A percentile compares a stretch with the other conserved stretches of the same genome.
Evolutionary conservation across 2,113 vertebrate species (phyloP).

Genomic region (Platycercus adscitus): DNA sequence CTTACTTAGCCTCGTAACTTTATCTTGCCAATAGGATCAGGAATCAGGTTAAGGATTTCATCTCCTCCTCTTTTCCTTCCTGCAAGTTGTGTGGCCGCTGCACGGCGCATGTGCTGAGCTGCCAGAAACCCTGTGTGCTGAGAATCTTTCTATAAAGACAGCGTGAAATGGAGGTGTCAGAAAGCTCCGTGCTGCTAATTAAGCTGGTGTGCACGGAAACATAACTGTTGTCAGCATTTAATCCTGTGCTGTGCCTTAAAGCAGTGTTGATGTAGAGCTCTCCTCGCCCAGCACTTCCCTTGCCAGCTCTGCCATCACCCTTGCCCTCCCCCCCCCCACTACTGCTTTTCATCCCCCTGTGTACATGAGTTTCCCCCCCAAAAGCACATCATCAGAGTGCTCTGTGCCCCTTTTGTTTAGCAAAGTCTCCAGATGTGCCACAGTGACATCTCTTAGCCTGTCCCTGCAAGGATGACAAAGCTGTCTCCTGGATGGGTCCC

Average conservation of each 20-base stretch:
- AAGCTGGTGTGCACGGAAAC: constrained; percentile 15
- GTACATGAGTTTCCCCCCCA: background rate
- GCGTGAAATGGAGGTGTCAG: constrained; percentile 60
- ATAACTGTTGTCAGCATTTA: constrained; percentile 38
- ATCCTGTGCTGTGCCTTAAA: background rate
- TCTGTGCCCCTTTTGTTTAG: background rate
- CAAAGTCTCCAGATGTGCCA: background rate
- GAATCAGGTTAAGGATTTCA: constrained; percentile 24
- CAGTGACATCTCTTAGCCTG: background rate
- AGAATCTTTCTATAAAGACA: constrained; percentile 31
- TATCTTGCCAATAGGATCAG: background rate
- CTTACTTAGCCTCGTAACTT: background rate
- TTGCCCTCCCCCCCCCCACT: background rate
- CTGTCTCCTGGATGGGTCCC: background rate
- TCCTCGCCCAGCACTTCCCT: background rate
- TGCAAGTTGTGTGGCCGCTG: background rate
- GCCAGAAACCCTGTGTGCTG: background rate
- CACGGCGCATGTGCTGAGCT: background rate
- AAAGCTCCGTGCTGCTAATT: constrained; percentile 43
- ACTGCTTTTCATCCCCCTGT: background rate
- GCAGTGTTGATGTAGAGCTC: background rate
- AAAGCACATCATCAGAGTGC: background rate
- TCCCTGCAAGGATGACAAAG: background rate
- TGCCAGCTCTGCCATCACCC: background rate
- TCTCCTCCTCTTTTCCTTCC: background rate